Conservation (phyloP, 2,113 vertebrate genomes). For the Sinocyclocheilus rhinocerous region DNA sequence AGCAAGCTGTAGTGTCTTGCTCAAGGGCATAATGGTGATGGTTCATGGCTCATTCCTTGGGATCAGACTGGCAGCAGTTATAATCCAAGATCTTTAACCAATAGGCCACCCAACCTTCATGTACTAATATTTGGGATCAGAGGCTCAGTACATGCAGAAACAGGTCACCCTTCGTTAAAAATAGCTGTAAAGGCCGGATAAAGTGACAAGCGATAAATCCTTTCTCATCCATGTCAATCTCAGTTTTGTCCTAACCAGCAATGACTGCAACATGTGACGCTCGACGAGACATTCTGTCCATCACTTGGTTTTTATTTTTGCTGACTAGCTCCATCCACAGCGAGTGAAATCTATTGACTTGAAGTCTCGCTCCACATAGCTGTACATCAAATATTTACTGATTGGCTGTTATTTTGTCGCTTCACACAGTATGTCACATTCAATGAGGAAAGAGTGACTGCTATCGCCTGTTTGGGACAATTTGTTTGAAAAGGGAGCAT, state of each 20-base stretch:
- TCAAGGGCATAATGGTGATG: not conserved
- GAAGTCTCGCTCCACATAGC: not conserved
- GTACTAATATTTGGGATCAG: not conserved
- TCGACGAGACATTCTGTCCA: constrained; percentile 1
- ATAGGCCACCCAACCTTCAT: not conserved
- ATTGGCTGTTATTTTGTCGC: constrained; percentile 15
- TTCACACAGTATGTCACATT: constrained; percentile 14
- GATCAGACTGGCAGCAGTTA: not conserved
- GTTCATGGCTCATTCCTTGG: not conserved
- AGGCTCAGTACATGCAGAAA: not conserved
- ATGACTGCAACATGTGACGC: constrained; percentile 25
- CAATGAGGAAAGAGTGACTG: not conserved
- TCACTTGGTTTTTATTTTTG: constrained; percentile 20
- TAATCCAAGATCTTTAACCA: not conserved
- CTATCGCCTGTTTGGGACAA: not conserved
- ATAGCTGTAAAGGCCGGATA: no score
- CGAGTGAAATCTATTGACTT: not conserved
- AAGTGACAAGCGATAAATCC: constrained; percentile 1
- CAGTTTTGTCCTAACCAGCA: not conserved
- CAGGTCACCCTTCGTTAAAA: no score
- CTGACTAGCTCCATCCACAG: not conserved
- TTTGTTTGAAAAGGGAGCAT: not conserved
- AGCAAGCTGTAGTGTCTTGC: not conserved
- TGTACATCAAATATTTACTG: not conserved
- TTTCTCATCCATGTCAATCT: not conserved